Evolutionary conservation across 2,113 vertebrate genomes (phyloP).

Genomic region (Garra rufa): DNA sequence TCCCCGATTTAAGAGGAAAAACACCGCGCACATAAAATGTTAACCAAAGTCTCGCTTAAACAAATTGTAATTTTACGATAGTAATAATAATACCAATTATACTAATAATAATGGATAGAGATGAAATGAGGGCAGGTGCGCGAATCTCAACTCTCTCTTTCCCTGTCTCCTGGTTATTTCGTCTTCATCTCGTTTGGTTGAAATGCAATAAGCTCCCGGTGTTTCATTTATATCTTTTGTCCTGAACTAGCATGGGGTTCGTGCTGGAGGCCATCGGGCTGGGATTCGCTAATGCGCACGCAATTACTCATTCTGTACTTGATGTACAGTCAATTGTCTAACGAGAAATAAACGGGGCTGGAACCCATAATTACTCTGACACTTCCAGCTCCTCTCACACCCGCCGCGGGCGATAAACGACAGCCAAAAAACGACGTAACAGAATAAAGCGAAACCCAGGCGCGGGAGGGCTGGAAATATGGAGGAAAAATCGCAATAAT

Average conservation of each 20-base stretch:
- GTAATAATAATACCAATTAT: slow-evolving; percentile 46
- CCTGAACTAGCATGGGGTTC: slow-evolving; percentile 76
- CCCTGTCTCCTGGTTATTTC: slow-evolving; percentile 56
- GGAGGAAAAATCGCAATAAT: slow-evolving; percentile 66
- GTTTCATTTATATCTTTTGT: slow-evolving; percentile 81
- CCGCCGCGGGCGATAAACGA: slow-evolving; percentile 69
- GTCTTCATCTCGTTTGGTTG: slow-evolving; percentile 71
- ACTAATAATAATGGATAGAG: slow-evolving; percentile 37
- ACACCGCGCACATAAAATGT: slow-evolving; percentile 51
- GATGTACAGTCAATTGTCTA: slow-evolving; percentile 83
- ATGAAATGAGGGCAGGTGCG: slow-evolving; percentile 70
- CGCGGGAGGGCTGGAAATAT: not conserved
- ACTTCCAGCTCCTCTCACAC: slow-evolving; percentile 76
- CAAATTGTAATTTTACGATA: slow-evolving; percentile 39
- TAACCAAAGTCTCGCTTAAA: slow-evolving; percentile 60
- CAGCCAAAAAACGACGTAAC: slow-evolving; percentile 23
- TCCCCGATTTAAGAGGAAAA: not conserved
- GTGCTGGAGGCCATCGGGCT: slow-evolving; percentile 81
- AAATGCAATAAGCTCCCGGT: slow-evolving; percentile 82
- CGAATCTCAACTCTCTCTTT: slow-evolving; percentile 62
- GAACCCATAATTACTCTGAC: slow-evolving; percentile 83
- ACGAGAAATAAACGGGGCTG: slow-evolving; percentile 81
- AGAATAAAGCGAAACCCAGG: slow-evolving; percentile 40
- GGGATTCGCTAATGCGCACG: slow-evolving; percentile 82
- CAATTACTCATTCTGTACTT: slow-evolving; percentile 85